phyloP scores from a whole-genome alignment of 1,140 invertebrate species.

The Pseudomyrmex gracilis region DNA sequence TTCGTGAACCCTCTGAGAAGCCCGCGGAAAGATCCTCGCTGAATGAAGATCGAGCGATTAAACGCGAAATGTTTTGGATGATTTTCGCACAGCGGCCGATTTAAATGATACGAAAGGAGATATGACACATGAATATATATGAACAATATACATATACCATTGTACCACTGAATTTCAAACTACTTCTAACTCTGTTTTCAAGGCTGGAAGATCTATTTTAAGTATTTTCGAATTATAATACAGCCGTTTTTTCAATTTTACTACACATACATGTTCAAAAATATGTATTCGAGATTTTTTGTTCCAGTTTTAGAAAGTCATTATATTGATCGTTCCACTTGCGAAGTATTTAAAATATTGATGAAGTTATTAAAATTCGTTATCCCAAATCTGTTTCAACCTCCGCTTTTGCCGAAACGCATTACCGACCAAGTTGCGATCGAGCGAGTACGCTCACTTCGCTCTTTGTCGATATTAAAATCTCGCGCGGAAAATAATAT shows the following conservation, averaged over 20 bases:
- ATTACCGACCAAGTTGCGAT: neutral
- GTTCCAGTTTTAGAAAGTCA: neutral
- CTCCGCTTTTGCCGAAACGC: neutral
- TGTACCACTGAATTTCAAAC: no score
- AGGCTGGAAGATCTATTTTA: no score
- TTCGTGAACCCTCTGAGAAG: conserved; percentile 1
- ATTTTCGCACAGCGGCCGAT: neutral
- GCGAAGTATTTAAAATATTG: neutral
- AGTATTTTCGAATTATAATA: no score
- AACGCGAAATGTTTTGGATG: neutral
- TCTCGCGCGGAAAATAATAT: conserved; percentile 5
- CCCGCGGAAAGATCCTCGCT: conserved; percentile 8
- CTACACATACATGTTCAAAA: no score
- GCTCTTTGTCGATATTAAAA: conserved; percentile 1
- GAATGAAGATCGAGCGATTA: conserved; percentile 1
- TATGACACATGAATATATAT: no score
- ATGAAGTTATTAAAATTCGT: conserved; percentile 6
- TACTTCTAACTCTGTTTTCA: no score
- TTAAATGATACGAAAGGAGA: no score
- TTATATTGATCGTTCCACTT: conserved; percentile 1
- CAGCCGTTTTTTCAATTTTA: no score
- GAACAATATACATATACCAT: no score
- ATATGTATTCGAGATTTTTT: neutral
- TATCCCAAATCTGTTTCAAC: neutral
- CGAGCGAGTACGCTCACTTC: neutral